phyloP scores from a whole-genome alignment of 2,888 invertebrate genomes.

The Mythimna pallens region DNA sequence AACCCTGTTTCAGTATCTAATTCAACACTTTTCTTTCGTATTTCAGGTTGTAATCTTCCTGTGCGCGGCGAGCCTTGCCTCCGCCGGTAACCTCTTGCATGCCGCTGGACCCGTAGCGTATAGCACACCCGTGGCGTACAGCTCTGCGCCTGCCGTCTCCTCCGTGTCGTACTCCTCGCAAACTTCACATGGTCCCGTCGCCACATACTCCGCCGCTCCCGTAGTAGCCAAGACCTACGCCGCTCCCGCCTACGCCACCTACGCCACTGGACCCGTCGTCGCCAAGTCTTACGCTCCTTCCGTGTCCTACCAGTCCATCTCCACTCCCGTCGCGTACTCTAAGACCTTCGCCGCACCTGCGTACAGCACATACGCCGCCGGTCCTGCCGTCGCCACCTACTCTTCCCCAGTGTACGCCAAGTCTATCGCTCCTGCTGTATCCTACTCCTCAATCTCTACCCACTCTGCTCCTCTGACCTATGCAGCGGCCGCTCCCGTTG shows the following conservation, averaged over 20 bases:
- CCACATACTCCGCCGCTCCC: conserved; percentile 72
- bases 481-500: conserved; percentile 73
- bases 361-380: conserved; percentile 70
- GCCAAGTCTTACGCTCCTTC: conserved; percentile 67
- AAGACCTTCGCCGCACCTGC: conserved; percentile 61
- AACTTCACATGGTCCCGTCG: conserved; percentile 64
- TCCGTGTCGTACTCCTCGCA: conserved; percentile 58
- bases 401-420: conserved; percentile 77
- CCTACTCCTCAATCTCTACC: conserved; percentile 78
- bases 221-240: conserved; percentile 75
- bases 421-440: conserved; percentile 75
- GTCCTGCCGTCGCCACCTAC: conserved; percentile 70
- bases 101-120: conserved; percentile 81
- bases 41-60: conserved; percentile 88
- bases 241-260: conserved; percentile 77
- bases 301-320: conserved; percentile 39
- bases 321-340: conserved; percentile 72
- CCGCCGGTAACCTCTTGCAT: conserved; percentile 90
- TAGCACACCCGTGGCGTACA: conserved; percentile 80
- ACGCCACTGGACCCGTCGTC: conserved; percentile 67
- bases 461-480: conserved; percentile 69
- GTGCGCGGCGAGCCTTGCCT: conserved; percentile 91
- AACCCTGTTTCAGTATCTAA: not conserved
- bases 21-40: not conserved
- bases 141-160: conserved; percentile 78